These are phyloP conservation scores for Lethocerus indicus DNA, from an alignment of 1,140 invertebrate species.

Conservation along the genomic window DNA sequence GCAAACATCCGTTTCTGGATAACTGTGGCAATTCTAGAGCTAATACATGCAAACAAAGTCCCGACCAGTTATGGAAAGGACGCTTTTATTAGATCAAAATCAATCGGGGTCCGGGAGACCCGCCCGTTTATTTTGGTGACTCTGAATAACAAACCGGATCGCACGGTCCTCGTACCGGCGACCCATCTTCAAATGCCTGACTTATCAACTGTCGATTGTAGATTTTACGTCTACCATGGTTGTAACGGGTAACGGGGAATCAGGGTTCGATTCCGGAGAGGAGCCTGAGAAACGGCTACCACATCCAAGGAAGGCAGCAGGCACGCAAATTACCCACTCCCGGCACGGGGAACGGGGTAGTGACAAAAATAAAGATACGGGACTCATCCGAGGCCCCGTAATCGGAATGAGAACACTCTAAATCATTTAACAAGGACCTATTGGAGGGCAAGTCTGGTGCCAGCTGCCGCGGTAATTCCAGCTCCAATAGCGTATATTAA, in stretches of 20 bases:
- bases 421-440: too few species aligned
- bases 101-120: too few species aligned
- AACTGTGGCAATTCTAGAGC: too few species aligned
- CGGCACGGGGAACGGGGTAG: slow-evolving; percentile 55
- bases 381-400: slow-evolving; percentile 56
- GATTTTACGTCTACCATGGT: slow-evolving; percentile 60
- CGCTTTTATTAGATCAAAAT: too few species aligned
- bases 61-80: too few species aligned
- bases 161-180: slow-evolving; percentile 51
- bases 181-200: slow-evolving; percentile 75
- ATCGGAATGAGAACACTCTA: too few species aligned
- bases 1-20: too few species aligned
- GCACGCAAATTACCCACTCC: too few species aligned
- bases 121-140: slow-evolving; percentile 54
- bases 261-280: slow-evolving; percentile 49
- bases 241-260: slow-evolving; percentile 60
- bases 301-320: slow-evolving; percentile 85
- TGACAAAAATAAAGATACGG: slow-evolving; percentile 78
- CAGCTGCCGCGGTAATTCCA: slow-evolving; percentile 83
- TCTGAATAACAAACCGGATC: slow-evolving; percentile 65
- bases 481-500: slow-evolving; percentile 81
- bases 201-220: slow-evolving; percentile 76
- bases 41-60: too few species aligned
- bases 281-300: slow-evolving; percentile 82
- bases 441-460: too few species aligned